A percentile compares a stretch with the other conserved stretches of the same genome.
These are phyloP conservation scores for Darevskia mixta DNA, from an alignment of 2,797 vertebrate species.

Conservation along the genomic window DNA sequence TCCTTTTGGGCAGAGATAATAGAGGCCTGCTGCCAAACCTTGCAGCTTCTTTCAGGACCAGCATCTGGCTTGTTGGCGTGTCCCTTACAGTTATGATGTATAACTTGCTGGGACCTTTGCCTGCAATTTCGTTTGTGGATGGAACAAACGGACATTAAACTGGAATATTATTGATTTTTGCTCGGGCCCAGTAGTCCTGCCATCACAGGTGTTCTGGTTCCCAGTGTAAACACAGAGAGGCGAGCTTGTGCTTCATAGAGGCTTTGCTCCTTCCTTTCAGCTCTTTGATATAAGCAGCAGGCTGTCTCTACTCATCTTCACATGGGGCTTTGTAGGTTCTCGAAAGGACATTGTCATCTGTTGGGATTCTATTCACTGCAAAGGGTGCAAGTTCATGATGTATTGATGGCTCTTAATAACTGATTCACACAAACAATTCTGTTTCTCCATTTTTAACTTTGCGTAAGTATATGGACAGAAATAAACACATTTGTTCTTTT, in stretches of 20 bases:
- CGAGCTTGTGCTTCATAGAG: neutral
- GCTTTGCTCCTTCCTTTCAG: neutral
- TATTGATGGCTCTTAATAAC: neutral
- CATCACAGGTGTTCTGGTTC: neutral
- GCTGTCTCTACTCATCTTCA: neutral
- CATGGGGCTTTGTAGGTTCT: neutral
- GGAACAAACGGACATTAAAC: neutral
- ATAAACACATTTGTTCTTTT: no score
- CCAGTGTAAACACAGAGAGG: constrained; percentile 1
- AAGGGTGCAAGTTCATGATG: neutral
- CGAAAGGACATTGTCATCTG: neutral
- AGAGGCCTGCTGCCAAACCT: constrained; percentile 62
- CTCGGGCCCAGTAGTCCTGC: neutral
- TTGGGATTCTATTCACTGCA: neutral
- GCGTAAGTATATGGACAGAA: no score
- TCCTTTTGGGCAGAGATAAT: constrained; percentile 57
- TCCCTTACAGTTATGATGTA: neutral
- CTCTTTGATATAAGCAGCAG: constrained; percentile 5
- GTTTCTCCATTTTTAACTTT: neutral
- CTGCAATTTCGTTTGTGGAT: constrained; percentile 6
- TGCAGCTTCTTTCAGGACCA: constrained; percentile 61
- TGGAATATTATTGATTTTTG: constrained; percentile 26
- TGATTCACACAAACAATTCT: neutral
- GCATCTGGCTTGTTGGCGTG: constrained; percentile 59
- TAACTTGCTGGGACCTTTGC: constrained; percentile 50